Base-by-base conservation (phyloP, 2,797 vertebrate species). In the Smutsia temminckii region DNA sequence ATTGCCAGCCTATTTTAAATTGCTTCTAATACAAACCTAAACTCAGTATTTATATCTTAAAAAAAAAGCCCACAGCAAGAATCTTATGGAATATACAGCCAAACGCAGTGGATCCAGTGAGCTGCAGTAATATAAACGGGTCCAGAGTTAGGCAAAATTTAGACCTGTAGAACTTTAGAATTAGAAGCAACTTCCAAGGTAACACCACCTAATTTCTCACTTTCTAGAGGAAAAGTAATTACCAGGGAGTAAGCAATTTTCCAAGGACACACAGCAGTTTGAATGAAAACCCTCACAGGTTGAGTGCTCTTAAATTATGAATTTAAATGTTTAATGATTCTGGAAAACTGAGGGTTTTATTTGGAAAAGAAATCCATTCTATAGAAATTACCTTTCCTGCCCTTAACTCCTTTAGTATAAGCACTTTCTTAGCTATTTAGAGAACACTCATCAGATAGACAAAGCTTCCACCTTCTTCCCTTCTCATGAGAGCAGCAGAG, bases 141-240 rank as follows among this genome's bases (percentile, higher is more conserved):
- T n/a, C 32, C 57, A 11, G 64, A 72, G 53, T 1, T 7, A 34
- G 72, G 55, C 32, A 51, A 71, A 40, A 61, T 14, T 83, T 20
- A 68, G 71, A 57, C 29, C 49, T 37, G 16, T 4, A 40, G 42
- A 69, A 59, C 16, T 37, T 8, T 2, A 72, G 85, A 55, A 78
- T 6, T 6, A n/a, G 77, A 94, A 78, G 63, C 71, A 78, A 68
- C 32, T 49, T 72, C n/a, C 51, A 59, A 64, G 68, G 55, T 23
- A 61, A 66, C 12, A 55, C 1, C 78, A 81, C 18, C 27, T 21
- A 55, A 17, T 29, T 21, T 32, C 49, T 89, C 49, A 37, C 81
- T 85, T 93, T 83, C 87, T 64, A 32, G 34, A 87, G n/a, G 61
- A 93, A 78, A 51, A 74, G 55, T 20, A 40, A 78, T 18, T 88